These are phyloP conservation scores for Cuculus canorus DNA, from an alignment of 2,797 vertebrate genomes.

Conservation along the genomic window DNA sequence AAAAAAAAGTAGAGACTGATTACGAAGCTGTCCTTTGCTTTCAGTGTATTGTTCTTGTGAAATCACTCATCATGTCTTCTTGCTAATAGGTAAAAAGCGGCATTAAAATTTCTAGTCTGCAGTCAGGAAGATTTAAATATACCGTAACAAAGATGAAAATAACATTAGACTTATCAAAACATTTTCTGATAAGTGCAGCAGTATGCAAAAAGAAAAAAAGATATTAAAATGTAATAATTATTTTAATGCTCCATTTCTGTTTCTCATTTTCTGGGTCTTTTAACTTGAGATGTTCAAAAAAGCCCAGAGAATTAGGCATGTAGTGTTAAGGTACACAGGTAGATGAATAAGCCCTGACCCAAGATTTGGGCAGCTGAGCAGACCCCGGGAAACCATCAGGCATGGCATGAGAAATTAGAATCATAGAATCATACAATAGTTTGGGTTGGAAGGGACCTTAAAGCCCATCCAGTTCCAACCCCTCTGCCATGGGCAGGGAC, in stretches of 20 bases:
- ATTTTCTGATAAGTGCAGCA: background rate
- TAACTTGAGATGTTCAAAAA: background rate
- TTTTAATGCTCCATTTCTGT: background rate
- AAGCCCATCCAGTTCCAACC: no score
- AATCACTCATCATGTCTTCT: background rate
- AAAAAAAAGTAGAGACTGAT: background rate
- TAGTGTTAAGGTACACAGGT: background rate
- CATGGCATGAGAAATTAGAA: background rate
- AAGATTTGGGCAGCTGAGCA: background rate
- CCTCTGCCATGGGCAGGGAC: no score
- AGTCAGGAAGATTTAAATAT: background rate
- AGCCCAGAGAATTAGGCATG: background rate
- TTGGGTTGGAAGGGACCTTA: no score
- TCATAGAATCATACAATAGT: no score
- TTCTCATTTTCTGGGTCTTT: background rate
- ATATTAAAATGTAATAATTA: background rate
- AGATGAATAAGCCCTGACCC: background rate
- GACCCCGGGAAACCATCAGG: background rate
- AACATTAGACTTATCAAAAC: background rate
- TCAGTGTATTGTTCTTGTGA: background rate
- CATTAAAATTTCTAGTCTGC: background rate
- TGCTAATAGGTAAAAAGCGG: background rate
- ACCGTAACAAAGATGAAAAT: background rate
- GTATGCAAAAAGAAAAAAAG: background rate
- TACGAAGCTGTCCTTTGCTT: background rate